phyloP scores from a whole-genome alignment of 2,888 invertebrate genomes.

The Heterodera filipjevi region DNA sequence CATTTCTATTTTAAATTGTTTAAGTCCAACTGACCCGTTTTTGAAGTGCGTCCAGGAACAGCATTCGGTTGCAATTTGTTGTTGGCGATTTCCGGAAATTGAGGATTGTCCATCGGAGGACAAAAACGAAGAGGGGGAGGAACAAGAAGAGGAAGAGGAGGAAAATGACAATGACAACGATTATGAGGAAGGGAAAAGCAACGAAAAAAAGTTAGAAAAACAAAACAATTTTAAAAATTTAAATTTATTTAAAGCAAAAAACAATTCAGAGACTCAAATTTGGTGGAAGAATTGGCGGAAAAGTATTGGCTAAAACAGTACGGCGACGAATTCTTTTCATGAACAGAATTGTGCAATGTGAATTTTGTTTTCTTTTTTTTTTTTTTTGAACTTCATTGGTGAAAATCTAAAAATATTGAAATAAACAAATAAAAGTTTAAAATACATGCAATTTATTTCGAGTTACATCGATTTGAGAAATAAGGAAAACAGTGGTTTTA shows the following conservation, averaged over 20 bases:
- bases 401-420: too few species aligned
- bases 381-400: too few species aligned
- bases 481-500: too few species aligned
- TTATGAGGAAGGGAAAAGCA: neutral
- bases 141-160: neutral
- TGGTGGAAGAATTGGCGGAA: neutral
- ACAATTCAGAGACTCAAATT: neutral
- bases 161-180: neutral
- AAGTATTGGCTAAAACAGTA: neutral
- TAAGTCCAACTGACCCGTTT: neutral
- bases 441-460: too few species aligned
- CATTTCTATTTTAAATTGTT: too few species aligned
- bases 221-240: neutral
- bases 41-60: neutral
- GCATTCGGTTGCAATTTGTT: neutral
- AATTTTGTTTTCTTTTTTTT: too few species aligned
- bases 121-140: neutral
- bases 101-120: neutral
- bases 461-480: too few species aligned
- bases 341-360: neutral
- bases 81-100: constrained; percentile 1
- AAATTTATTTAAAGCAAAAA: too few species aligned
- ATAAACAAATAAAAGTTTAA: too few species aligned
- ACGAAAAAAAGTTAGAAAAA: neutral
- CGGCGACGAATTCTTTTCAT: neutral